These are phyloP conservation scores for Henricia sp. DNA, from an alignment of 53 echinoderm and acorn worm species.

Conservation along the genomic window DNA sequence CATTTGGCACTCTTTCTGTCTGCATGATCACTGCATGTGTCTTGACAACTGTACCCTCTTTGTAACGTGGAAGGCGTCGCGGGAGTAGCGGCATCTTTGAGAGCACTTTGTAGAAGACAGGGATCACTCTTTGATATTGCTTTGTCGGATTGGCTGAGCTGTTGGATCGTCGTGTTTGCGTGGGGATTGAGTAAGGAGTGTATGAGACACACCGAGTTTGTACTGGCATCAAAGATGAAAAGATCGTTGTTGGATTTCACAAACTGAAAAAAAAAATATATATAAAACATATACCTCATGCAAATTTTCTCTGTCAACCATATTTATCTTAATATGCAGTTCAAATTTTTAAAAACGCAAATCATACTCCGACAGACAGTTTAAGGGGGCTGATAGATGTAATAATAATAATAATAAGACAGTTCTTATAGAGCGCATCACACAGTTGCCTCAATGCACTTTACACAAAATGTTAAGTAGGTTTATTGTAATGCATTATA, in stretches of 20 bases:
- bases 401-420: too few relatives aligned
- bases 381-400: too few relatives aligned
- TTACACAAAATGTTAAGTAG: too few relatives aligned
- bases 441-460: too few relatives aligned
- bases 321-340: too few relatives aligned
- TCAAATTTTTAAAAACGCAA: too few relatives aligned
- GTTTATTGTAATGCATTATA: too few relatives aligned
- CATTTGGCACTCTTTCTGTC: neutral
- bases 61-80: neutral
- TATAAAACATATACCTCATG: too few relatives aligned
- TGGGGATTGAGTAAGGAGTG: conserved; percentile 58
- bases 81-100: neutral
- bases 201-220: conserved; percentile 67
- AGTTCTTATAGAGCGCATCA: too few relatives aligned
- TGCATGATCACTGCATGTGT: neutral
- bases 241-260: conserved; percentile 74
- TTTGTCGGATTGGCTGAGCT: neutral
- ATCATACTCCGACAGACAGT: too few relatives aligned
- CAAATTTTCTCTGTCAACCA: too few relatives aligned
- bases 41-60: neutral
- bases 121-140: conserved; percentile 11
- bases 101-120: neutral
- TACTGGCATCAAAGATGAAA: conserved; percentile 63
- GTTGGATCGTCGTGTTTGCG: neutral
- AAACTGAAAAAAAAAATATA: conserved; percentile 66